Evolutionary conservation across 2,888 invertebrate species (phyloP).

Genomic region (Carcina quercana): DNA sequence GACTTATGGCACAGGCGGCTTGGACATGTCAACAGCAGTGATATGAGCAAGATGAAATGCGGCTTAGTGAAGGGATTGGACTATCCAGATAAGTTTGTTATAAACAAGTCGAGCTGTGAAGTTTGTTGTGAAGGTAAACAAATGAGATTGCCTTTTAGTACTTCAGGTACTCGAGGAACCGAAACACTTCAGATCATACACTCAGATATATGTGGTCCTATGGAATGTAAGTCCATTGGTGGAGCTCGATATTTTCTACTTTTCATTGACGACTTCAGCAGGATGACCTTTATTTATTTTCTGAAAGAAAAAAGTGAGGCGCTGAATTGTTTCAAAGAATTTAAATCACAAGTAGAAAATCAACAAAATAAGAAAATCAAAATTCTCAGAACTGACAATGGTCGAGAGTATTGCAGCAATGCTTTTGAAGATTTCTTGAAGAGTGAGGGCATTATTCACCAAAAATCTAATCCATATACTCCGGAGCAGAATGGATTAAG

Average conservation of each 20-base stretch:
- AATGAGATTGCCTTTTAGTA: slow-evolving; percentile 4
- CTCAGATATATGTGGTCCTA: slow-evolving; percentile 6
- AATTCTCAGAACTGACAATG: slow-evolving; percentile 13
- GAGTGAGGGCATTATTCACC: slow-evolving; percentile 15
- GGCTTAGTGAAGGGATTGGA: too few relatives aligned
- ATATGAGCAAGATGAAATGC: too few relatives aligned
- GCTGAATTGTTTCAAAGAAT: slow-evolving; percentile 2
- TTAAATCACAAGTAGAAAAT: slow-evolving; percentile 13
- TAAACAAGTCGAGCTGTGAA: too few relatives aligned
- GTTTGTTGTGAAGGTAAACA: slow-evolving; percentile 8
- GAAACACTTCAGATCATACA: slow-evolving; percentile 3
- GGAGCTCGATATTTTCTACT: slow-evolving; percentile 22
- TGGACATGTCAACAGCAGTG: too few relatives aligned
- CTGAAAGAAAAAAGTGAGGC: slow-evolving; percentile 5
- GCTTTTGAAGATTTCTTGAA: slow-evolving; percentile 17
- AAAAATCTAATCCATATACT: slow-evolving; percentile 13
- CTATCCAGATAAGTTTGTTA: too few relatives aligned
- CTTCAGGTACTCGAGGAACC: slow-evolving; percentile 1
- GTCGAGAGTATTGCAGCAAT: slow-evolving; percentile 15
- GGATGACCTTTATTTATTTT: slow-evolving; percentile 12
- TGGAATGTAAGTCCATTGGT: background rate
- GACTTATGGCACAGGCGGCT: too few relatives aligned
- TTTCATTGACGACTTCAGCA: slow-evolving; percentile 27
- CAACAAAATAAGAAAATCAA: slow-evolving; percentile 13
- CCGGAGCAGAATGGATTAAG: slow-evolving; percentile 11